phyloP scores from a whole-genome alignment of 2,797 vertebrate species.

The Siniperca undulata region DNA sequence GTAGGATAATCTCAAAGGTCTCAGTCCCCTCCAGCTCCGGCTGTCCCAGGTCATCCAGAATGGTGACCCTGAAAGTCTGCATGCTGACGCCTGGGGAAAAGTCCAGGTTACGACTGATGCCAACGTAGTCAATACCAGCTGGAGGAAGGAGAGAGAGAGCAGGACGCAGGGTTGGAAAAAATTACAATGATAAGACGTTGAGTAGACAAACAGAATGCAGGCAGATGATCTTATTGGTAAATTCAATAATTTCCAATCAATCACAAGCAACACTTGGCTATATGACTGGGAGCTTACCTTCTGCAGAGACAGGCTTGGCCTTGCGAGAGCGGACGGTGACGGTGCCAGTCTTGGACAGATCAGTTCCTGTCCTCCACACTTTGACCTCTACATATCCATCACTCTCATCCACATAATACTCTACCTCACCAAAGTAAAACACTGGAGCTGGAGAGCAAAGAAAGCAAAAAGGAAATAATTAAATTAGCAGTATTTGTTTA shows the following conservation, averaged over 20 bases:
- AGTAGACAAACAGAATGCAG: background rate
- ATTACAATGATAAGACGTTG: background rate
- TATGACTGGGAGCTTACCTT: slow-evolving; percentile 83
- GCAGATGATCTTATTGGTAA: background rate
- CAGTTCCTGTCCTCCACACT: slow-evolving; percentile 92
- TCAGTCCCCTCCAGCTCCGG: slow-evolving; percentile 92
- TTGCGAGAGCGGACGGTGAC: slow-evolving; percentile 93
- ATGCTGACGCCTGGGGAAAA: slow-evolving; percentile 92
- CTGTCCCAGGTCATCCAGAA: slow-evolving; percentile 94
- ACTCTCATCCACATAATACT: slow-evolving; percentile 92
- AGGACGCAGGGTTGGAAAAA: background rate
- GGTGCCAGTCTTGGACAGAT: slow-evolving; percentile 89
- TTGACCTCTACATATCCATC: slow-evolving; percentile 88
- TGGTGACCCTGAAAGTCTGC: slow-evolving; percentile 89
- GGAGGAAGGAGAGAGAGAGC: background rate
- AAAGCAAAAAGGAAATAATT: background rate
- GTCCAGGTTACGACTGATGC: slow-evolving; percentile 93
- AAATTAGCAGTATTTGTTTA: background rate
- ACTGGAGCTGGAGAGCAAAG: slow-evolving; percentile 78
- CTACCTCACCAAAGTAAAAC: slow-evolving; percentile 90
- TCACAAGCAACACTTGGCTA: background rate
- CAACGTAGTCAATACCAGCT: slow-evolving; percentile 95
- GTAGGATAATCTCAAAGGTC: slow-evolving; percentile 91
- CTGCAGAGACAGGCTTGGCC: slow-evolving; percentile 88
- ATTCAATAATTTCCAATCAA: background rate